These are phyloP conservation scores for Phrynocephalus guinanensis DNA, from an alignment of 2,797 vertebrate genomes.

Conservation along the genomic window DNA sequence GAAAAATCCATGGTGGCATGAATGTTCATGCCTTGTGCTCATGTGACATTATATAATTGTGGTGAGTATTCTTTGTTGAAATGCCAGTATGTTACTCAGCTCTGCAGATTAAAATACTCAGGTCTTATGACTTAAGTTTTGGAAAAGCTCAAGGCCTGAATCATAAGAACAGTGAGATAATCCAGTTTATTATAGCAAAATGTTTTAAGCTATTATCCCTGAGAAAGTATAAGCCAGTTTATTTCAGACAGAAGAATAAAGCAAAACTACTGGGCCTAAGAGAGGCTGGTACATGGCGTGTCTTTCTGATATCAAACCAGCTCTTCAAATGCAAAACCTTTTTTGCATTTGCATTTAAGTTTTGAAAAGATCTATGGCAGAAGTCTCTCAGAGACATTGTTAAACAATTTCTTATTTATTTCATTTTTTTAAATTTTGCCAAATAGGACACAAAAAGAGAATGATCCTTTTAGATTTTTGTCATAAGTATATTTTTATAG, in stretches of 20 bases:
- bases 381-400: background rate
- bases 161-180: conserved; percentile 15
- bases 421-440: conserved; percentile 30
- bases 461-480: conserved; percentile 37
- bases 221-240: conserved; percentile 10
- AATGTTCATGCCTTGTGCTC: background rate
- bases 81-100: background rate
- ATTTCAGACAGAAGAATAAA: background rate
- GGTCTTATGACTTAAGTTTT: conserved; percentile 18
- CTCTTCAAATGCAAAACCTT: background rate
- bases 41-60: background rate
- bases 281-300: background rate
- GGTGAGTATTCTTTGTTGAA: background rate
- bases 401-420: conserved; percentile 41
- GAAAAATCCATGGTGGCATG: background rate
- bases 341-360: background rate
- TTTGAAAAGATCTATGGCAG: conserved; percentile 15
- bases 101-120: background rate
- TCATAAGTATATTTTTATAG: conserved; percentile 37
- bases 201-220: background rate
- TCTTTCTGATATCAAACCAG: background rate
- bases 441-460: conserved; percentile 26
- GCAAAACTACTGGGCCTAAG: background rate
- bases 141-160: background rate
- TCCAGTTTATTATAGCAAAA: conserved; percentile 4